Evolutionary conservation across 64 coral and sea anemone species (phyloP), one percentile per base, ranked within the genome.

Genomic region (Porites lutea): DNA sequence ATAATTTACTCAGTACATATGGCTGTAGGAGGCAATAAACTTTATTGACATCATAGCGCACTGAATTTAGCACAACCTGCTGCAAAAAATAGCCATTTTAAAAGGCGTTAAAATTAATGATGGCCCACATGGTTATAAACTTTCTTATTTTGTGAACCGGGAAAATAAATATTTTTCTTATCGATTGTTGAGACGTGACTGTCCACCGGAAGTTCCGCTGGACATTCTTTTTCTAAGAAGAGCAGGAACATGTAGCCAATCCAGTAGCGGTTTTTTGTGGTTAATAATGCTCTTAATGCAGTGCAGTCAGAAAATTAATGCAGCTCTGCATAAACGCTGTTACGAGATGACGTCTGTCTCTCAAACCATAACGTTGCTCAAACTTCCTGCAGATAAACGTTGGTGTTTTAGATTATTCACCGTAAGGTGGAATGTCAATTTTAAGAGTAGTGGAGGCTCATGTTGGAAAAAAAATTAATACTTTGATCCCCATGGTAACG

Each of bases 211-310:
- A 47, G 15, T 84, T 84, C 81, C 45, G 62, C 18, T 22, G 63
- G 69, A 68, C 2, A 21, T 3, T 60, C 48, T 65, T 16, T 37
- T 84, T 84, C 81, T 84, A n/a, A 67, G 81, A 84, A 84, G 69
- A 12, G 6, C 18, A 52, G 81, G 81, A 84, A 48, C 45, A 7
- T 3, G 22, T n/a, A 68, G 18, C 5, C 80, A 50, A 83, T 84
- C 61, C 48, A 11, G 46, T 51, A 44, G 6, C 20, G 27, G 53
- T 61, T 80, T 3, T 80, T 23, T 27, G 14, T 15, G 20, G 55
- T 61, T 37, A 80, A 16, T 13, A 20, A 27, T 10, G 54, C 22
- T 22, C 44, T 59, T 44, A 62, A 80, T 12, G 8, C 53, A 60
- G 0, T 16, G 8, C 2, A 55, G 9, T 62, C 1, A 79, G n/a